These are phyloP conservation scores for Morone saxatilis DNA, from an alignment of 2,113 vertebrate genomes.

Conservation along the genomic window DNA sequence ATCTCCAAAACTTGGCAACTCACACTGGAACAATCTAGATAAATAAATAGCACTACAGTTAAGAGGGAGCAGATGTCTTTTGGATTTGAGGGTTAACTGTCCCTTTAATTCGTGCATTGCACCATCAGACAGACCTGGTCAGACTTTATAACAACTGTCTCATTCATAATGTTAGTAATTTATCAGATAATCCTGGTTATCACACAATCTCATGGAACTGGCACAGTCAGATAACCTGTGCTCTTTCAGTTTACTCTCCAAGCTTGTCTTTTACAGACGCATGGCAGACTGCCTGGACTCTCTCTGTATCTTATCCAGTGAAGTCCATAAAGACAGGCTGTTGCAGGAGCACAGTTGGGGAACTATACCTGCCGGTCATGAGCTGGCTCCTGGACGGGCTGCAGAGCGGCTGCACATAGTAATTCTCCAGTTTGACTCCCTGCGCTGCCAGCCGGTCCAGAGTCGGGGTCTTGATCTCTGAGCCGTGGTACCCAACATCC, in stretches of 20 bases:
- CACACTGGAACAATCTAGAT: no score
- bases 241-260: not conserved
- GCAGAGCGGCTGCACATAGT: slow-evolving; percentile 98
- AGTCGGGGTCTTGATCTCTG: slow-evolving; percentile 95
- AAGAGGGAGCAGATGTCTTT: no score
- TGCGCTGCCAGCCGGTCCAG: slow-evolving; percentile 92
- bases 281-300: not conserved
- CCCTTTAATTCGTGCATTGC: not conserved
- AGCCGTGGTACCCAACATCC: slow-evolving; percentile 97
- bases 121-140: not conserved
- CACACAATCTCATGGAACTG: no score
- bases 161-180: no score
- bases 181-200: not conserved
- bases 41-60: no score
- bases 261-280: not conserved
- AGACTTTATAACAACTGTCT: not conserved
- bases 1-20: no score
- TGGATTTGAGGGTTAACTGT: no score
- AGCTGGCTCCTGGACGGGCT: slow-evolving; percentile 96
- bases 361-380: slow-evolving; percentile 94
- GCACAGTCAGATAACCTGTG: not conserved
- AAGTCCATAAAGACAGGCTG: not conserved
- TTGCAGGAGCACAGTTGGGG: not conserved
- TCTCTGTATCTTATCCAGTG: not conserved
- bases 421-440: slow-evolving; percentile 98